Conservation (phyloP, 2,888 invertebrate genomes). For the Corbicula japonica region DNA sequence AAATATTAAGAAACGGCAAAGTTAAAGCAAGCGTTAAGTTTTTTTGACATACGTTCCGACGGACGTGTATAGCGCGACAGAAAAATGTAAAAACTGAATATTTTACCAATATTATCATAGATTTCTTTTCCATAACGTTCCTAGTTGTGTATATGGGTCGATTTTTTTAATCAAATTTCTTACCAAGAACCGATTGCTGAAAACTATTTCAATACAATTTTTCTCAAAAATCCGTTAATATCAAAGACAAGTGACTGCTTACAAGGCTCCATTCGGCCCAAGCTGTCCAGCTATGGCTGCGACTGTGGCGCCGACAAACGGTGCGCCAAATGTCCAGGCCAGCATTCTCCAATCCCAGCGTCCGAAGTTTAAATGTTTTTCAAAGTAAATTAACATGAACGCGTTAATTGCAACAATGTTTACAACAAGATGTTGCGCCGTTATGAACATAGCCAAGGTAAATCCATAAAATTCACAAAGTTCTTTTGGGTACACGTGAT, state of each 20-base stretch:
- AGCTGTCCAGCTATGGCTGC: conserved; percentile 56
- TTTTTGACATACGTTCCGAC: no score
- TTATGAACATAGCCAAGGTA: conserved; percentile 60
- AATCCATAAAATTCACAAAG: conserved; percentile 66
- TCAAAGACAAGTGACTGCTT: conserved; percentile 28
- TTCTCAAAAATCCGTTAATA: neutral
- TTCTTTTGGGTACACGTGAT: conserved; percentile 56
- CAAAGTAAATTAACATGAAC: conserved; percentile 61
- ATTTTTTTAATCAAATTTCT: neutral
- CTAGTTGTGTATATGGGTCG: no score
- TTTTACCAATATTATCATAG: no score
- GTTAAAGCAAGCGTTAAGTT: no score
- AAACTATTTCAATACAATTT: neutral
- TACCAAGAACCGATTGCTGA: no score
- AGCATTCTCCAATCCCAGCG: conserved; percentile 62
- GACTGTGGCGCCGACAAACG: conserved; percentile 56
- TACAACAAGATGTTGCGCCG: conserved; percentile 65
- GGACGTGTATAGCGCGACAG: no score
- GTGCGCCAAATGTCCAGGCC: conserved; percentile 61
- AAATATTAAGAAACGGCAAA: no score
- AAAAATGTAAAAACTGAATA: no score
- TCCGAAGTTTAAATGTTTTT: conserved; percentile 57
- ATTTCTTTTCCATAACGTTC: no score
- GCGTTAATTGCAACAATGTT: conserved; percentile 64
- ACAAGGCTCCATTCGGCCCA: conserved; percentile 65